These are phyloP conservation scores for Odontocolon sp. DNA, from an alignment of 2,888 invertebrate genomes.

Conservation along the genomic window DNA sequence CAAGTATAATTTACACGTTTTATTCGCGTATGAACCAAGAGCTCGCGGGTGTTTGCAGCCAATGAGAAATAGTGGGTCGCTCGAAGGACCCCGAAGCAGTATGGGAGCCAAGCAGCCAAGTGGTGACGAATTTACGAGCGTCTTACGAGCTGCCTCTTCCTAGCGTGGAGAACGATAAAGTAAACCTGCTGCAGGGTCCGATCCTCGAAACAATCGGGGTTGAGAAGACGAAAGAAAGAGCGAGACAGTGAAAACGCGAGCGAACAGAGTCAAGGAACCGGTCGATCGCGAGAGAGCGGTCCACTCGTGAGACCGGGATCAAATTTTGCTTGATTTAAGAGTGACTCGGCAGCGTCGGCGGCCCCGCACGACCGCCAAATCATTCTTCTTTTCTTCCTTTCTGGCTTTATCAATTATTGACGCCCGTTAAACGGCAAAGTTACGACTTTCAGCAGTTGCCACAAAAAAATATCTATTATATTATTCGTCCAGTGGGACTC, in stretches of 20 bases:
- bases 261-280: constrained; percentile 68
- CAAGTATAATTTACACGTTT: constrained; percentile 48
- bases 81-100: constrained; percentile 63
- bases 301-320: constrained; percentile 59
- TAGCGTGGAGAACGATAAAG: constrained; percentile 61
- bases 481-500: no score
- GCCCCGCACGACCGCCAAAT: constrained; percentile 2
- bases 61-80: constrained; percentile 69
- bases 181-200: constrained; percentile 23
- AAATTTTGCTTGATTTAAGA: constrained; percentile 70
- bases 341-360: constrained; percentile 57
- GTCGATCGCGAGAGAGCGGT: constrained; percentile 60
- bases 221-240: constrained; percentile 39
- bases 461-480: no score
- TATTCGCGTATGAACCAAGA: constrained; percentile 27
- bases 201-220: constrained; percentile 27
- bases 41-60: constrained; percentile 52
- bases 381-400: constrained; percentile 1
- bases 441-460: background rate
- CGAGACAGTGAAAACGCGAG: constrained; percentile 67
- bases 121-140: constrained; percentile 76
- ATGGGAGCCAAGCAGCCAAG: constrained; percentile 66
- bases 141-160: constrained; percentile 69
- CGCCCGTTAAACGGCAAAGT: background rate
- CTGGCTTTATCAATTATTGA: constrained; percentile 4